Evolutionary conservation across 2,113 vertebrate species (phyloP).

Genomic region (Ancistrus triradiatus): DNA sequence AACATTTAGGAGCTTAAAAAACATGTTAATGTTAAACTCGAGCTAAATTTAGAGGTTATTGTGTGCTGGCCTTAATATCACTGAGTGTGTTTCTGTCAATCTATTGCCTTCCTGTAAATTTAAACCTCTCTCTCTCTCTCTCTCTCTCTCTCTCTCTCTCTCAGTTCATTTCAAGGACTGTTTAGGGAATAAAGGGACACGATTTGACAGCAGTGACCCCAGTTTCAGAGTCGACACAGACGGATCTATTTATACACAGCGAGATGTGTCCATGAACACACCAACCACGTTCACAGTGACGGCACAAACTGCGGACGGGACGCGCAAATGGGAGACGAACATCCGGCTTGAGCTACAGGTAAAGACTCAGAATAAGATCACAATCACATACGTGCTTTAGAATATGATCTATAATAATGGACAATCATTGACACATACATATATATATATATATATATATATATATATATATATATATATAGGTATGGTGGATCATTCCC

Average conservation of each 20-base stretch:
- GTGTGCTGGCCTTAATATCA: background rate
- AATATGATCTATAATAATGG: too few relatives aligned
- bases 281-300: background rate
- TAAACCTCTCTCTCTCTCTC: background rate
- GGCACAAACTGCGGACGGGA: background rate
- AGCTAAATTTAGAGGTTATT: too few relatives aligned
- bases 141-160: conserved; percentile 1
- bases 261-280: background rate
- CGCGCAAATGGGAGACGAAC: conserved; percentile 5
- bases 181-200: background rate
- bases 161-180: conserved; percentile 14
- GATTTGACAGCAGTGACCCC: conserved; percentile 4
- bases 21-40: too few relatives aligned
- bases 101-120: background rate
- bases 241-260: conserved; percentile 7
- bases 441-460: too few relatives aligned
- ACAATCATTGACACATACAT: too few relatives aligned
- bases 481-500: too few relatives aligned
- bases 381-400: too few relatives aligned
- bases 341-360: background rate
- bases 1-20: too few relatives aligned
- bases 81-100: background rate
- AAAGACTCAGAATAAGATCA: too few relatives aligned
- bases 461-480: too few relatives aligned
- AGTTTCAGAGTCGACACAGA: conserved; percentile 11